Evolutionary conservation across 2,113 vertebrate genomes (phyloP), one percentile per base, ranked within the genome.

Genomic region (Cyanoramphus novaezelandiae): DNA sequence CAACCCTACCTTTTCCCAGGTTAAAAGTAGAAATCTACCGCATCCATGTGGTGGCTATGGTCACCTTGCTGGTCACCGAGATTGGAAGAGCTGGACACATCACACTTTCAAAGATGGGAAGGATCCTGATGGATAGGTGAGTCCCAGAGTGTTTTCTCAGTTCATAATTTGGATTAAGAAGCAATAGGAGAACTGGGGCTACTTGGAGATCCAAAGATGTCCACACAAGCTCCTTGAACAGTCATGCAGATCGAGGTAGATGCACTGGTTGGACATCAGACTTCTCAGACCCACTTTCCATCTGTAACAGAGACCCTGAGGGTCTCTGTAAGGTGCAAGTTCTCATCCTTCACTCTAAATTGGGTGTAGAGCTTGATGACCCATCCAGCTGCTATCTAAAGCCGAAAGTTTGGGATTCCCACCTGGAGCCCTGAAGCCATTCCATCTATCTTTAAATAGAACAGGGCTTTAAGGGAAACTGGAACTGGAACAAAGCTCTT

Each of bases 401-500:
- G 17, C 28, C 6, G 18, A 88, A 31, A 41, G 18, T 77, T 88
- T 92, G 65, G 84, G 82, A 92, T 92, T 94, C 92, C 77, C 72
- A 81, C 35, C 23, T 80, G 25, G 18, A 93, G 57, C 53, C 78
- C 79, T 39, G 88, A 77, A 89, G 79, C 57, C 14, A 46, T 82
- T 90, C 86, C 57, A 50, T 72, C 49, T 79, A 9, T 9, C 77
- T 84, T 93, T 70, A 96, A 96, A 89, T 82, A 95, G 91, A 92
- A 47, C 70, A 59, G 67, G 49, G 57, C 81, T 76, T 86, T 43
- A 86, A 96, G 86, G 81, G 65, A 65, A 93, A 94, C 72, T 88
- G 80, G 91, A 95, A 92, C 83, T 87, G 83, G 95, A 97, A 91
- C 93, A 96, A 96, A 96, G 91, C 88, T 96, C 37, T 67, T 72